phyloP scores from a whole-genome alignment of 1,140 invertebrate genomes.

The Scaptomyza pallida region DNA sequence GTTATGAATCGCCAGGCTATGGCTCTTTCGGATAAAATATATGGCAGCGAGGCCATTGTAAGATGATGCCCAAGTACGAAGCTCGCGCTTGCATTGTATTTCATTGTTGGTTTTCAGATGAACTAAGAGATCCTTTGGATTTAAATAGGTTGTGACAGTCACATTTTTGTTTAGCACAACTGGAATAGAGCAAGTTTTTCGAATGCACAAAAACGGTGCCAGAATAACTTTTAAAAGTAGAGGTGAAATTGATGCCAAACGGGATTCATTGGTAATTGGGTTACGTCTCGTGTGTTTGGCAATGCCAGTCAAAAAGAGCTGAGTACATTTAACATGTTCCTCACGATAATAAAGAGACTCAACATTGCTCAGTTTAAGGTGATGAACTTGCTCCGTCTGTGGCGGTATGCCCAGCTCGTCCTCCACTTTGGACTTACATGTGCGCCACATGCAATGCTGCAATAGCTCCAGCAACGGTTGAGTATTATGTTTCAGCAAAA shows the following conservation, averaged over 20 bases:
- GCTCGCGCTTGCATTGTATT: constrained; percentile 87
- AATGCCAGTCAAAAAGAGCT: constrained; percentile 50
- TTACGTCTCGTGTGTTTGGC: constrained; percentile 53
- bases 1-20: constrained; percentile 85
- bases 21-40: constrained; percentile 86
- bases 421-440: constrained; percentile 86
- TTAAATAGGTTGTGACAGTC: constrained; percentile 56
- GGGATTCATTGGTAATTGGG: constrained; percentile 26
- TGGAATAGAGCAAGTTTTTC: constrained; percentile 91
- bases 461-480: constrained; percentile 85
- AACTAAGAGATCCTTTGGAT: constrained; percentile 88
- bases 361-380: constrained; percentile 85
- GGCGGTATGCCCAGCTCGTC: constrained; percentile 85
- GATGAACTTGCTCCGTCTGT: constrained; percentile 84
- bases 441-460: constrained; percentile 89
- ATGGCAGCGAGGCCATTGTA: constrained; percentile 88
- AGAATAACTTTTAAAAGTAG: constrained; percentile 83
- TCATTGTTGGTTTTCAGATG: constrained; percentile 88
- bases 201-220: constrained; percentile 87
- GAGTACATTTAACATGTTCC: constrained; percentile 82
- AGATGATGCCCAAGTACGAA: constrained; percentile 87
- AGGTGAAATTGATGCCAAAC: constrained; percentile 57
- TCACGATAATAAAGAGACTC: constrained; percentile 85
- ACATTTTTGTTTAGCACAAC: constrained; percentile 83
- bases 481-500: constrained; percentile 72